These are phyloP conservation scores for Grammomys surdaster DNA, from an alignment of 2,113 vertebrate genomes.

Conservation along the genomic window DNA sequence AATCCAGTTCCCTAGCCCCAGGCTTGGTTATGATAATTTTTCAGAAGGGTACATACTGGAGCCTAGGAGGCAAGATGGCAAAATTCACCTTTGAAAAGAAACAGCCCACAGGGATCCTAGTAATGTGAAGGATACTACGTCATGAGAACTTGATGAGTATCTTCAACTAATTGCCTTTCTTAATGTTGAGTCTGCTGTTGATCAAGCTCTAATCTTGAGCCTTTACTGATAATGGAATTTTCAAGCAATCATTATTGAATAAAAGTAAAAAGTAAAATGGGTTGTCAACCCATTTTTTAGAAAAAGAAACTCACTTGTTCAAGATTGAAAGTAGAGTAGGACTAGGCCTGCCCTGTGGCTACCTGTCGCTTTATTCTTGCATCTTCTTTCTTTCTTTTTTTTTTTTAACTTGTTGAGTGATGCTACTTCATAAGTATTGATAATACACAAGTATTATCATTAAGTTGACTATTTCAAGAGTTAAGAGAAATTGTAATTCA, in stretches of 20 bases:
- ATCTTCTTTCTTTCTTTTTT: neutral
- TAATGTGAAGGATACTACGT: neutral
- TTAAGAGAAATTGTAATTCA: neutral
- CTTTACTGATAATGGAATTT: neutral
- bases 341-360: neutral
- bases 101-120: neutral
- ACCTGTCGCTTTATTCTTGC: neutral
- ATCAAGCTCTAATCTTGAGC: neutral
- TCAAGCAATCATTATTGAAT: neutral
- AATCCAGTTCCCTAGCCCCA: neutral
- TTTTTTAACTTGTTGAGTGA: neutral
- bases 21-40: neutral
- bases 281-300: neutral
- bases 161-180: neutral
- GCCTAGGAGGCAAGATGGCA: neutral
- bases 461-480: neutral
- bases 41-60: neutral
- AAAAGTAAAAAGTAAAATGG: neutral
- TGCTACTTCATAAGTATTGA: too few relatives aligned
- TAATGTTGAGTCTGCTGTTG: constrained; percentile 5
- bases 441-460: neutral
- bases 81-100: constrained; percentile 12
- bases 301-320: neutral
- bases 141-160: constrained; percentile 6
- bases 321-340: neutral